A percentile compares a stretch with the other conserved stretches of the same genome.
These are phyloP conservation scores for Amblyopsis hoosieri DNA, from an alignment of 2,797 vertebrate species.

Conservation along the genomic window DNA sequence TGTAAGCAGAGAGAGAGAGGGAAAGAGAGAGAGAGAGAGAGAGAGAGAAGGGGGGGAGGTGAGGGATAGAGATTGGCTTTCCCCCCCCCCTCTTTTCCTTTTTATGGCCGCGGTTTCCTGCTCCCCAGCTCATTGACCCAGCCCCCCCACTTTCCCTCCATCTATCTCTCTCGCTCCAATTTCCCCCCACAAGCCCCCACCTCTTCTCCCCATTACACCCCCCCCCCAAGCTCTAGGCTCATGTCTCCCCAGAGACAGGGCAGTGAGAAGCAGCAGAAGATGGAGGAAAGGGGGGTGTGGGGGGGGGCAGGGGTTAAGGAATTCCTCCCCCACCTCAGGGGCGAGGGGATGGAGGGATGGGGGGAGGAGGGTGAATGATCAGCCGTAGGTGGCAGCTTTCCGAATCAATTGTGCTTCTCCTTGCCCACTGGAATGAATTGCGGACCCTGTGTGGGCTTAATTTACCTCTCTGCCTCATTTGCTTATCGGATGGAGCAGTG, in stretches of 20 bases:
- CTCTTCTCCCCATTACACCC: slow-evolving; percentile 1
- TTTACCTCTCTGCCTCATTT: slow-evolving; percentile 67
- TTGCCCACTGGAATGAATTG: slow-evolving; percentile 66
- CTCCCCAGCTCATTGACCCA: slow-evolving; percentile 61
- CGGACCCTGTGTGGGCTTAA: slow-evolving; percentile 67
- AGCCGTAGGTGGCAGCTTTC: slow-evolving; percentile 66
- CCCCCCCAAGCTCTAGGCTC: slow-evolving; percentile 41
- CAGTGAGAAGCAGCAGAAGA: slow-evolving; percentile 25
- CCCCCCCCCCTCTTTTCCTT: slow-evolving; percentile 53
- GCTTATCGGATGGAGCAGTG: slow-evolving; percentile 49
- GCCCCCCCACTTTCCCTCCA: slow-evolving; percentile 4
- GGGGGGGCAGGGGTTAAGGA: slow-evolving; percentile 56
- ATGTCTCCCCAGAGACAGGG: slow-evolving; percentile 61
- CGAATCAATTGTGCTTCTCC: slow-evolving; percentile 59
- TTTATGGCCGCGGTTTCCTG: slow-evolving; percentile 61
- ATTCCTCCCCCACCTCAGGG: slow-evolving; percentile 58
- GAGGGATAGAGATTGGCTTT: slow-evolving; percentile 22
- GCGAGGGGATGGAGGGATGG: slow-evolving; percentile 40
- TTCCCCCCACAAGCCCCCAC: background rate
- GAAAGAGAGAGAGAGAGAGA: slow-evolving; percentile 16
- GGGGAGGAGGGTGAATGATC: slow-evolving; percentile 63
- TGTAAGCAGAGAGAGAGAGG: slow-evolving; percentile 72
- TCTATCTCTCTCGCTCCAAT: slow-evolving; percentile 9
- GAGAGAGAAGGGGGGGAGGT: slow-evolving; percentile 21
- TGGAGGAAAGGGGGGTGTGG: slow-evolving; percentile 24